phyloP scores from a whole-genome alignment of 2,888 invertebrate genomes.

The Zaprionus obscuricornis region DNA sequence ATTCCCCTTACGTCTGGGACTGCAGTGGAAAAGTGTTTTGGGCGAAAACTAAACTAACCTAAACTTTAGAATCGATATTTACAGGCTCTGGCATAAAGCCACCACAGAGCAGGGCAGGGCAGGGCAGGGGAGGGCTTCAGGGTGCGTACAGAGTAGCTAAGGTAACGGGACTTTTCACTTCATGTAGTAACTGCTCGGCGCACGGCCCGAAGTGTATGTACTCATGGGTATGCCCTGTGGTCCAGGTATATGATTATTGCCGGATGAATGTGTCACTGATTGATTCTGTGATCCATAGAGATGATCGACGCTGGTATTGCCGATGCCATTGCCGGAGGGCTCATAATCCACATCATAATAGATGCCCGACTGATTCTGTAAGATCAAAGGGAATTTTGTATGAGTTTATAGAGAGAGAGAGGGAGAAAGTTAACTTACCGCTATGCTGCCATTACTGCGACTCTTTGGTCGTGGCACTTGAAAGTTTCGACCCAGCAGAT shows the following conservation, averaged over 20 bases:
- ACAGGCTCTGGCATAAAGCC: constrained; percentile 45
- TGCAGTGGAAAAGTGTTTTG: constrained; percentile 71
- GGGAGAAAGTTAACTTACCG: constrained; percentile 63
- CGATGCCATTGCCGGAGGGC: constrained; percentile 85
- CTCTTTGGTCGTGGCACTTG: constrained; percentile 93
- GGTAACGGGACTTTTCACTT: constrained; percentile 60
- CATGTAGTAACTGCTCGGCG: constrained; percentile 85
- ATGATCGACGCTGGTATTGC: constrained; percentile 82
- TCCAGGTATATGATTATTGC: constrained; percentile 84
- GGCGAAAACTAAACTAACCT: constrained; percentile 30
- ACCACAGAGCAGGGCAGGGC: not conserved
- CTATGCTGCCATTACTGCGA: constrained; percentile 87
- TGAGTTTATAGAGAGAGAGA: not conserved
- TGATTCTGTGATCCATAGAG: constrained; percentile 83
- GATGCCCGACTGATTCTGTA: constrained; percentile 93
- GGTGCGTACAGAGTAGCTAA: no score
- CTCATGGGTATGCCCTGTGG: constrained; percentile 90
- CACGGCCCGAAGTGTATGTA: constrained; percentile 91
- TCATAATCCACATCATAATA: constrained; percentile 96
- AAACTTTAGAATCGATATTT: constrained; percentile 52
- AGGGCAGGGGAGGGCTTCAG: not conserved
- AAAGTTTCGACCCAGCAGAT: constrained; percentile 88
- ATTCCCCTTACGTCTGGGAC: constrained; percentile 35
- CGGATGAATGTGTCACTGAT: constrained; percentile 84
- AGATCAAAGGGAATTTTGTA: not conserved